Conservation (phyloP, 1,140 invertebrate genomes). For the Rhyzopertha dominica region DNA sequence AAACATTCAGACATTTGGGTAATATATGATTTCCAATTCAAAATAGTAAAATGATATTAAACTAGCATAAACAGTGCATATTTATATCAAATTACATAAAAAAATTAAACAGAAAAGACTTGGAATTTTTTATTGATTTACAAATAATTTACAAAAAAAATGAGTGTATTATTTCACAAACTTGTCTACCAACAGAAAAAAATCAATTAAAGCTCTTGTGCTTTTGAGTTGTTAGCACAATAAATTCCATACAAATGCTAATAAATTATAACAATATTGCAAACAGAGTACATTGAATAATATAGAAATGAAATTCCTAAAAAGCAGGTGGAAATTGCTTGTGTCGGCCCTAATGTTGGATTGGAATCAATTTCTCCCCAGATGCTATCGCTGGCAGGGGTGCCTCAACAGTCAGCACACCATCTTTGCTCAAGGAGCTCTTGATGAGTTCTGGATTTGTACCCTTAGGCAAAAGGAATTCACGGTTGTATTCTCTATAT, state of each 20-base stretch:
- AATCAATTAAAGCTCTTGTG: slow-evolving; percentile 11
- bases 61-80: too few species aligned
- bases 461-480: slow-evolving; percentile 90
- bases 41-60: too few species aligned
- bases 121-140: slow-evolving; percentile 25
- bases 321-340: not conserved
- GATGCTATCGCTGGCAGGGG: slow-evolving; percentile 71
- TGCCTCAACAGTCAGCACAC: slow-evolving; percentile 90
- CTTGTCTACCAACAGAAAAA: slow-evolving; percentile 17
- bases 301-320: slow-evolving; percentile 4
- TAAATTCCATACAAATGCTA: too few species aligned
- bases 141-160: slow-evolving; percentile 27
- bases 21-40: too few species aligned
- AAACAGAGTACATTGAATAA: slow-evolving; percentile 9
- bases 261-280: slow-evolving; percentile 15
- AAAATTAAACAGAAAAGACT: too few species aligned
- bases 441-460: slow-evolving; percentile 90
- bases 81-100: too few species aligned
- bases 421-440: slow-evolving; percentile 85
- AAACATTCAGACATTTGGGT: too few species aligned
- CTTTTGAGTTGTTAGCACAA: slow-evolving; percentile 14
- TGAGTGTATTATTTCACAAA: slow-evolving; percentile 17
- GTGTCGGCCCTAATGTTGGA: slow-evolving; percentile 57
- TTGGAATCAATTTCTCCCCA: slow-evolving; percentile 73
- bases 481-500: slow-evolving; percentile 92